Conservation (phyloP, 2,113 vertebrate genomes). For the Oreochromis aureus region DNA sequence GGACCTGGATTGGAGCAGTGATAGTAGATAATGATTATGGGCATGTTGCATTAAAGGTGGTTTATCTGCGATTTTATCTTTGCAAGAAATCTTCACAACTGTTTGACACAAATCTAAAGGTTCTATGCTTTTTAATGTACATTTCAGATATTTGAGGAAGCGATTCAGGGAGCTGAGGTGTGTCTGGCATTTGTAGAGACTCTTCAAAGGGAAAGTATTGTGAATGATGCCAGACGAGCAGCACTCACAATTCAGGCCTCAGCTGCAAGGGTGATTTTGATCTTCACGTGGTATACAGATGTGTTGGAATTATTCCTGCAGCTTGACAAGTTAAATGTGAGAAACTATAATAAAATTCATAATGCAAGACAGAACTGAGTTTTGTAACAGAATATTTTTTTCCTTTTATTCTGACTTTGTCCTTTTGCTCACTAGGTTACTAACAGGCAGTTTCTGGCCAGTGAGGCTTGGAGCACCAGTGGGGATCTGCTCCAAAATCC, state of each 20-base stretch:
- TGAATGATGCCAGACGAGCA: conserved; percentile 30
- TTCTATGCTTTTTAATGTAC: background rate
- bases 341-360: background rate
- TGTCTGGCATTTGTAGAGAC: conserved; percentile 66
- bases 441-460: conserved; percentile 66
- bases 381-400: background rate
- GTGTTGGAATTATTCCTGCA: conserved; percentile 50
- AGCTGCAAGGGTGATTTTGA: conserved; percentile 59
- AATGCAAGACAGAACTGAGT: background rate
- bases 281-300: conserved; percentile 62
- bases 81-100: background rate
- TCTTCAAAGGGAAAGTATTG: conserved; percentile 33
- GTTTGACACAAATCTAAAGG: background rate
- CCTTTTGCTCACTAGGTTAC: conserved; percentile 31
- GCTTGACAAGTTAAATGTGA: conserved; percentile 60
- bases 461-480: conserved; percentile 72
- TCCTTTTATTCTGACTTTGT: background rate
- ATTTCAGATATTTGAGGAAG: conserved; percentile 56
- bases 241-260: conserved; percentile 52
- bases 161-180: conserved; percentile 32
- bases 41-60: conserved; percentile 47
- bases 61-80: background rate
- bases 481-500: conserved; percentile 36
- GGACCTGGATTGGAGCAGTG: conserved; percentile 72
- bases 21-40: conserved; percentile 67